phyloP scores from a whole-genome alignment of 2,888 invertebrate genomes.

The Dendrolimus houi region DNA sequence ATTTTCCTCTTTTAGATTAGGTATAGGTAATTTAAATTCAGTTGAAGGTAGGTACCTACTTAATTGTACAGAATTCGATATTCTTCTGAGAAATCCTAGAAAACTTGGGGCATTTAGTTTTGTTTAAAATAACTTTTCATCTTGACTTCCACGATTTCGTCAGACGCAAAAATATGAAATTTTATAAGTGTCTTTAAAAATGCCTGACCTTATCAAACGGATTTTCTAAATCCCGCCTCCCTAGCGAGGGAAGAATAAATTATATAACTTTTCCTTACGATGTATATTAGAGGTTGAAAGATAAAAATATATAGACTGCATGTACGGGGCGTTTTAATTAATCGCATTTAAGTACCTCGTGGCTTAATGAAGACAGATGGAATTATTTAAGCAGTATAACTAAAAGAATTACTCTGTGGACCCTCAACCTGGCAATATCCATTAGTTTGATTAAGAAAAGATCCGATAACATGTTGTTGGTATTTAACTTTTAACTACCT shows the following conservation, averaged over 20 bases:
- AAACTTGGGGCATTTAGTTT: too few relatives aligned
- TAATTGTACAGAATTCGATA: too few relatives aligned
- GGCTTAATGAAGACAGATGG: constrained; percentile 2
- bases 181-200: not conserved
- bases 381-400: constrained; percentile 21
- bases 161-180: not conserved
- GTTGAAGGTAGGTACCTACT: too few relatives aligned
- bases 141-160: not conserved
- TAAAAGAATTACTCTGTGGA: constrained; percentile 32
- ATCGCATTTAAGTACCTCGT: not conserved
- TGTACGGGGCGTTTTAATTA: not conserved
- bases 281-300: not conserved
- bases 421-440: constrained; percentile 48
- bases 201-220: not conserved
- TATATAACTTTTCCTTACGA: not conserved
- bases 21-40: too few relatives aligned
- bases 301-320: not conserved
- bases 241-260: constrained; percentile 1
- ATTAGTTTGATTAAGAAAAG: constrained; percentile 66
- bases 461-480: constrained; percentile 47
- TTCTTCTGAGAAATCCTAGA: too few relatives aligned
- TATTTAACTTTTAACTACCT: constrained; percentile 67
- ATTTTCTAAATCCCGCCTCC: not conserved
- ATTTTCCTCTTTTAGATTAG: too few relatives aligned
- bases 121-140: not conserved